Evolutionary conservation across 2,113 vertebrate species (phyloP).

Genomic region (Nothoprocta pentlandii): DNA sequence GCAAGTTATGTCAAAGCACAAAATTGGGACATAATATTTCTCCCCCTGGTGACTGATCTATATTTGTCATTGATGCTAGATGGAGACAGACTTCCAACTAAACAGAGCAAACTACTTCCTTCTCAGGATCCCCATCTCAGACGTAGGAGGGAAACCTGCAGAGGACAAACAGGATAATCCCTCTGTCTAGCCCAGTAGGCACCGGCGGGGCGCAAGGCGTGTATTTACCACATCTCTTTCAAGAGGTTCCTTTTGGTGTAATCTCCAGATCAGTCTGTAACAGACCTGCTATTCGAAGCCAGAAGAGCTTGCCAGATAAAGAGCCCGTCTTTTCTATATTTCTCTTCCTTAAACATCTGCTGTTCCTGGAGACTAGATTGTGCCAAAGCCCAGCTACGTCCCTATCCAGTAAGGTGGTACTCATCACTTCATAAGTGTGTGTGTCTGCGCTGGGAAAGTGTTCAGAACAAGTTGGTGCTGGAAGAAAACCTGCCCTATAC

Average conservation of each 20-base stretch:
- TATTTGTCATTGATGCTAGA: background rate
- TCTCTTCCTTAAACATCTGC: conserved; percentile 37
- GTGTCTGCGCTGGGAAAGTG: background rate
- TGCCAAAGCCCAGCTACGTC: conserved; percentile 6
- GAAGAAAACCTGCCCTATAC: conserved; percentile 27
- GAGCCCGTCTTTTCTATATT: background rate
- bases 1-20: background rate
- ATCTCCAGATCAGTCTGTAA: background rate
- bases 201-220: background rate
- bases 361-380: background rate
- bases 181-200: background rate
- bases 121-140: background rate
- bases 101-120: background rate
- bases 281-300: conserved; percentile 1
- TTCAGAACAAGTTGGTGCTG: background rate
- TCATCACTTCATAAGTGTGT: background rate
- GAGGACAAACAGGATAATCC: background rate
- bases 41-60: background rate
- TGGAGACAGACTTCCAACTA: background rate
- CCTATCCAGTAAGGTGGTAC: background rate
- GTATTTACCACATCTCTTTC: background rate
- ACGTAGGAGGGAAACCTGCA: background rate
- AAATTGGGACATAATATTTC: conserved; percentile 4
- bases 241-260: background rate
- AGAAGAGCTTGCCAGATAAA: background rate